Percentiles rank a stretch among this genome's conserved stretches.
phyloP scores from a whole-genome alignment of 2,113 vertebrate genomes.

The Otolemur garnettii region DNA sequence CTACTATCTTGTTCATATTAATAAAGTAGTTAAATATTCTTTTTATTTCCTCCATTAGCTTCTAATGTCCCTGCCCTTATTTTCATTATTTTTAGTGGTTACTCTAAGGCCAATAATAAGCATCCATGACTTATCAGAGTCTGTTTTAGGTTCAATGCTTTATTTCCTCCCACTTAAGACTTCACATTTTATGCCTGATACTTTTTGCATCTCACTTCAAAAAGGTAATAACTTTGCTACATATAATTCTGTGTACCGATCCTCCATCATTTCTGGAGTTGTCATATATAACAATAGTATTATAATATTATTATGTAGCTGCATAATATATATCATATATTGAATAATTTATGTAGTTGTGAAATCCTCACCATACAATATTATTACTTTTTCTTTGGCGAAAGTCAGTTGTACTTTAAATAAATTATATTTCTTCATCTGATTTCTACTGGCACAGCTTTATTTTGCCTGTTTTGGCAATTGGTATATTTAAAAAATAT shows the following conservation, averaged over 20 bases:
- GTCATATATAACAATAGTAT: too few relatives aligned
- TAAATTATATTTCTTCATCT: too few relatives aligned
- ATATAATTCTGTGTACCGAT: rapidly evolving
- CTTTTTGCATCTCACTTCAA: neutral
- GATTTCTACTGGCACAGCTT: too few relatives aligned
- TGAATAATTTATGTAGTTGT: neutral
- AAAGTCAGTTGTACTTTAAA: neutral
- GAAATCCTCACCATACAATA: neutral
- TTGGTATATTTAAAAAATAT: too few relatives aligned
- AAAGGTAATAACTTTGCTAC: neutral
- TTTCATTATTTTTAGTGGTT: neutral
- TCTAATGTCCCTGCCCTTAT: neutral
- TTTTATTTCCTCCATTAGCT: neutral
- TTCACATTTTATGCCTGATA: neutral
- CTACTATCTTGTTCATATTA: neutral
- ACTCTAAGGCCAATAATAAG: neutral
- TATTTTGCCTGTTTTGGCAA: too few relatives aligned
- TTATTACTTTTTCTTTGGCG: neutral
- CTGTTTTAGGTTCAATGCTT: neutral
- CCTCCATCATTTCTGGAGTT: neutral
- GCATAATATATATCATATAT: neutral
- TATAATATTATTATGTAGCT: too few relatives aligned
- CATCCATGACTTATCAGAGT: neutral
- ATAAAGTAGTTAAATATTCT: neutral
- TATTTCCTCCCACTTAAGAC: too few relatives aligned